A percentile compares a stretch with the other conserved stretches of the same genome.
Evolutionary conservation across 2,888 invertebrate genomes (phyloP).

Genomic region (Brenthis ino): DNA sequence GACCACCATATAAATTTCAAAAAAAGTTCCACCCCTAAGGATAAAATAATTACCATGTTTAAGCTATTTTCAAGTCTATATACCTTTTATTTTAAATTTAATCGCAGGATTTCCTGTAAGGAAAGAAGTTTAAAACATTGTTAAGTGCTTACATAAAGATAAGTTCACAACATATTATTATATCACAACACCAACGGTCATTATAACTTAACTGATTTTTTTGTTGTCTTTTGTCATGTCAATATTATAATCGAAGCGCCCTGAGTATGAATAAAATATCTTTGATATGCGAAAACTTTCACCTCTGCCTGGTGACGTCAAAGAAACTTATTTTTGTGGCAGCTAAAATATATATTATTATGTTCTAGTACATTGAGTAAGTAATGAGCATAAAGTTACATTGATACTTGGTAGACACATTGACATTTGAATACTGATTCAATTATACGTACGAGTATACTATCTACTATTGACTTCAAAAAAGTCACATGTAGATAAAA

Average conservation of each 20-base stretch:
- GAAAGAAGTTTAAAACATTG: slow-evolving; percentile 18
- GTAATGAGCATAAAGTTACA: no score
- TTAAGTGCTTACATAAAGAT: not conserved
- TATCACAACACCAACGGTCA: slow-evolving; percentile 10
- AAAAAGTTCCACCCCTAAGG: no score
- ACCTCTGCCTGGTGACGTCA: not conserved
- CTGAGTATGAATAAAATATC: not conserved
- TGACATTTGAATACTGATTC: no score
- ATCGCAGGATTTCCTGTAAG: not conserved
- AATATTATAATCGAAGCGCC: not conserved
- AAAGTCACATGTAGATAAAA: no score
- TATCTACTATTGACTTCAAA: no score
- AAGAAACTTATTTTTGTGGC: not conserved
- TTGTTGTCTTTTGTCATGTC: slow-evolving; percentile 13
- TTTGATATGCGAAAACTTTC: slow-evolving; percentile 5
- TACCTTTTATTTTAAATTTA: no score
- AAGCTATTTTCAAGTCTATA: no score
- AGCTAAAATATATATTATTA: not conserved
- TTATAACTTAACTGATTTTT: slow-evolving; percentile 21
- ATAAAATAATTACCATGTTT: no score
- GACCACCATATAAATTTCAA: no score
- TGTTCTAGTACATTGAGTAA: not conserved
- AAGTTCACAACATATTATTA: slow-evolving; percentile 18
- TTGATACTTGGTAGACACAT: no score
- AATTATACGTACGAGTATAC: no score